Evolutionary conservation across 2,888 invertebrate species (phyloP), one percentile per base, ranked within the genome.

Genomic region (Siphlonurus alternatus): DNA sequence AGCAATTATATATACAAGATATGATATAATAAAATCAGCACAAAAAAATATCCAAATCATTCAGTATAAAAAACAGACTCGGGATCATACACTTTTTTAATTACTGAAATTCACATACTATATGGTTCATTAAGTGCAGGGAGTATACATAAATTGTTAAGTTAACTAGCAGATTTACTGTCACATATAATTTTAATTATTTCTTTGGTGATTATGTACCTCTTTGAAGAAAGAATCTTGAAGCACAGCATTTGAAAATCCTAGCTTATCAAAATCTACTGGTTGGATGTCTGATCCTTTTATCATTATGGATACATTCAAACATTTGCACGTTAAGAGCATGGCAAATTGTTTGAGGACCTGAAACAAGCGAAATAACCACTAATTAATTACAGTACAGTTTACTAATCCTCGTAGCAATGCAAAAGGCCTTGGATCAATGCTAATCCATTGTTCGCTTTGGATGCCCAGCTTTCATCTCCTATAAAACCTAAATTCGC

Each of bases 311-410:
- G 79, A 78, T 71, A 87, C 80, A 78, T 89, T 89, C 72, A 88
- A 77, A 76, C 89, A 89, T 79, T 87, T 85, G 78, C 89, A 89
- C 72, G 85, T 81, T 74, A 83, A 78, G 81, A 64, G 62, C 65
- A 65, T 65, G 5, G 20, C 20, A 10, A 22, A 10, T 15, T n/a
- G 10, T 51, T 10, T 51, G 10, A n/a, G n/a, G 53, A 51, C 53
- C 10, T 15, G 53, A 15, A 10, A n/a, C n/a, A n/a, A n/a, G n/a
- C n/a, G n/a, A n/a, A n/a, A n/a, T n/a, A n/a, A n/a, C n/a, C 53
- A 51, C 10, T 51, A 51, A 38, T 38, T 10, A 38, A 38, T 38
- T 38, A 38, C 7, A 5, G 15, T 38, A 38, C 38, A 38, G 7
- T 38, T 38, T 38, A 10, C 38, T 38, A 38, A 38, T 15, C 38